Base-by-base conservation (phyloP, 2,888 invertebrate genomes). In the Syritta pipiens region DNA sequence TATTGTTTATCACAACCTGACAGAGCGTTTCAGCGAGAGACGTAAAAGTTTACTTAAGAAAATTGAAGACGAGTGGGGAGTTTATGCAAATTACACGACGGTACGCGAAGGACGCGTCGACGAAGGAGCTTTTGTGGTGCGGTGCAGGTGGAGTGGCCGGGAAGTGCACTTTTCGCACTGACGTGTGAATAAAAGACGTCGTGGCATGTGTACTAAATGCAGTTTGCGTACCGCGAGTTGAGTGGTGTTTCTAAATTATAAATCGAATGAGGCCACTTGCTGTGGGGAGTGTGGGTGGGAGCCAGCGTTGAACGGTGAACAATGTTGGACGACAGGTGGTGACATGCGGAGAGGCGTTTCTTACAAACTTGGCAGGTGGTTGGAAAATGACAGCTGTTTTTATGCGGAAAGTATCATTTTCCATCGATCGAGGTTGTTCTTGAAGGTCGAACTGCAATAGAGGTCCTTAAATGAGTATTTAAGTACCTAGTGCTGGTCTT, bases 41-140 rank as follows among this genome's bases (percentile, higher is more conserved):
- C 35, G 48, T 55, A 69, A 76, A 69, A 49, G 62, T 69, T 69
- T 63, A 76, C 69, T 69, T 69, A 76, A 76, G 69, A 55, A 76
- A 69, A 76, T 69, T 76, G 62, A 76, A 76, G 69, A 62, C 68
- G 46, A 53, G 22, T 40, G 28, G 19, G 3, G 10, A 10, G 14
- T 67, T 74, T 67, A 75, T 75, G 74, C 59, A 75, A 75, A 75
- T 75, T 68, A 53, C 46, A 59, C 49, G 59, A 51, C 28, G 67
- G 67, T 37, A 53, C 37, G 59, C 14, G 40, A 67, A 68, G 74
- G 74, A 75, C 65, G 62, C 53, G 74, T 68, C 60, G 46, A 12
- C 35, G 24, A n/a, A n/a, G 57, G 42, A 35, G 51, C 17, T 32
- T 32, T 20, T 17, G 6, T 32, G 35, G 48, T 37, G 28, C 20